Percentiles rank a stretch among this genome's conserved stretches.
Evolutionary conservation across 2,888 invertebrate genomes (phyloP).

Genomic region (Aradus depressus): DNA sequence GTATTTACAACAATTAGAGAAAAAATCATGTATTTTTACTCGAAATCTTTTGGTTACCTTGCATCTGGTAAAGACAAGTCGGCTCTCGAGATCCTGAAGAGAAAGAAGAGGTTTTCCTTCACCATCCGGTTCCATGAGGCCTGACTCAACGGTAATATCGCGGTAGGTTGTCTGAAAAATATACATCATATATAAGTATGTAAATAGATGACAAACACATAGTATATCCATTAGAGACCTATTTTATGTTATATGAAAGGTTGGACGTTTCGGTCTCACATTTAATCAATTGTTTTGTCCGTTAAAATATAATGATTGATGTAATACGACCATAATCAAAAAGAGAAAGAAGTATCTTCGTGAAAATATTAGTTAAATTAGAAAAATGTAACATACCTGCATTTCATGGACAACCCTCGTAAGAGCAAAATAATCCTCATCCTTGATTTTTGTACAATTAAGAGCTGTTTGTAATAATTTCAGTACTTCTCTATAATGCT

Average conservation of each 20-base stretch:
- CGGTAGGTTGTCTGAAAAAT: constrained; percentile 44
- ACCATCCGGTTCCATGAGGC: constrained; percentile 73
- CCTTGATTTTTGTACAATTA: constrained; percentile 40
- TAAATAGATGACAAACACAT: no score
- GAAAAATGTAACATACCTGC: constrained; percentile 28
- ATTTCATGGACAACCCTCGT: constrained; percentile 38
- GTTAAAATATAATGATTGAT: neutral
- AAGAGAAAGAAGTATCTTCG: neutral
- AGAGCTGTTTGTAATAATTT: constrained; percentile 47
- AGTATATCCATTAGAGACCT: no score
- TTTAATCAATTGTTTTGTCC: neutral
- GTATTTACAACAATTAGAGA: no score
- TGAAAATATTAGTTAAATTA: constrained; percentile 1
- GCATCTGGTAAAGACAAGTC: constrained; percentile 81
- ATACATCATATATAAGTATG: no score
- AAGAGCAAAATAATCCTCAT: constrained; percentile 41
- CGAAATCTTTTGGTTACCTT: constrained; percentile 44
- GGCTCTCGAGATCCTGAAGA: constrained; percentile 72
- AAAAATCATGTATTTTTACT: no score
- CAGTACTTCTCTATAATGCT: constrained; percentile 56
- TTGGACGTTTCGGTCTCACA: no score
- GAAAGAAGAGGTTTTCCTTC: constrained; percentile 72
- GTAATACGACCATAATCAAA: neutral
- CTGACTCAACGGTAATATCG: constrained; percentile 72
- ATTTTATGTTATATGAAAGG: no score